A percentile compares a stretch with the other conserved stretches of the same genome.
Conservation (phyloP, 2,888 invertebrate genomes). For the Acanthosepion lycidas region DNA sequence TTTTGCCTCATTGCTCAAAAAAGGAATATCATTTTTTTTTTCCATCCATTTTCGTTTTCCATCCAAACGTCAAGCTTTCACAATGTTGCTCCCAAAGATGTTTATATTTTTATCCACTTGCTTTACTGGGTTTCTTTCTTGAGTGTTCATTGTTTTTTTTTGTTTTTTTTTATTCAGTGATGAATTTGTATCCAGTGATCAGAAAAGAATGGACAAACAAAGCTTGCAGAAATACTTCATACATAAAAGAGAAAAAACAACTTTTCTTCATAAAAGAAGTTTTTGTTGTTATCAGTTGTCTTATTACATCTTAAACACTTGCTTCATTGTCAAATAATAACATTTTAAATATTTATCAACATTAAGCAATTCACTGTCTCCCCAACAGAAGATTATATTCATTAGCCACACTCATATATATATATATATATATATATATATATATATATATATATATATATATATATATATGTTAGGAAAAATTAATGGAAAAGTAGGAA, state of each 20-base stretch:
- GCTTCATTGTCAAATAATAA: background rate
- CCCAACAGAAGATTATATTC: background rate
- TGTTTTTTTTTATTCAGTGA: background rate
- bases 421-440: no score
- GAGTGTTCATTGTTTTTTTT: background rate
- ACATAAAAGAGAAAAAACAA: background rate
- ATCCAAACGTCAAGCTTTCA: background rate
- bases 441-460: no score
- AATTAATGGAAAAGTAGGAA: no score
- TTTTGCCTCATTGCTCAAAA: slow-evolving; percentile 33
- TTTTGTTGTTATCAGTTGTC: background rate
- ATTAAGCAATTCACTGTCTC: background rate
- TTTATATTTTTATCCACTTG: background rate
- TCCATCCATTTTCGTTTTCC: background rate
- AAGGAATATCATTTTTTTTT: background rate
- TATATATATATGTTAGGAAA: no score
- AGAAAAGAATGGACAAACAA: background rate
- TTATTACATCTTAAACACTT: background rate
- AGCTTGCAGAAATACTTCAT: background rate
- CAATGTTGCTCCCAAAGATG: background rate
- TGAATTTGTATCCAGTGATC: background rate
- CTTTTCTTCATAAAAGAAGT: background rate
- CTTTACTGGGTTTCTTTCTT: background rate
- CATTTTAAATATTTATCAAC: background rate
- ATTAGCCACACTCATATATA: no score